phyloP scores from a whole-genome alignment of 2,797 vertebrate genomes.

The Adrianichthys oophorus region DNA sequence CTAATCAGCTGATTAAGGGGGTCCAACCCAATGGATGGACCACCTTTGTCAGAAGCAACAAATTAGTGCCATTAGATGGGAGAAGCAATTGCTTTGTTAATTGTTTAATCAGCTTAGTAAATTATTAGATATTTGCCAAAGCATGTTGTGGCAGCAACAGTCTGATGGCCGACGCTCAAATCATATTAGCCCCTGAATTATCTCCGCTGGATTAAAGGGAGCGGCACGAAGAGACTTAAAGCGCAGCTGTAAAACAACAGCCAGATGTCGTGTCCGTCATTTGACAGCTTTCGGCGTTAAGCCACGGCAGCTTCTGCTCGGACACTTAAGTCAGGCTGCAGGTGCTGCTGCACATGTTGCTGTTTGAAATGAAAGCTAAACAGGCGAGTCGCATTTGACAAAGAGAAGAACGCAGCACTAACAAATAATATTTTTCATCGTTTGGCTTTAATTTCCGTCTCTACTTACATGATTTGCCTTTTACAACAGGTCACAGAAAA shows the following conservation, averaged over 20 bases:
- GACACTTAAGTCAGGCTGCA: slow-evolving; percentile 11
- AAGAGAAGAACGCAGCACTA: not conserved
- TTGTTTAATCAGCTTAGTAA: slow-evolving; percentile 78
- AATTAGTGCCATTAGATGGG: slow-evolving; percentile 76
- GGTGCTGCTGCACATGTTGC: slow-evolving; percentile 4
- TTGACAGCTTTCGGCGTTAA: slow-evolving; percentile 13
- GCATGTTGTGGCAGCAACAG: slow-evolving; percentile 68
- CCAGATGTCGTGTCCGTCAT: slow-evolving; percentile 56
- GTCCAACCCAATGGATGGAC: slow-evolving; percentile 60
- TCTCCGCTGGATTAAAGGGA: slow-evolving; percentile 71
- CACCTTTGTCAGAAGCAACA: slow-evolving; percentile 76
- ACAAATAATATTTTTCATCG: not conserved
- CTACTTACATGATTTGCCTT: not conserved
- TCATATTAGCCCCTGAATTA: slow-evolving; percentile 74
- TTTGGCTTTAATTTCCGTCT: not conserved
- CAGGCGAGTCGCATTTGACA: not conserved
- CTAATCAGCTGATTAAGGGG: slow-evolving; percentile 75
- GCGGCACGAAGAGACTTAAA: slow-evolving; percentile 58
- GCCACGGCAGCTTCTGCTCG: slow-evolving; percentile 21
- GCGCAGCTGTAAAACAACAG: slow-evolving; percentile 61
- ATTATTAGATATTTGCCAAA: slow-evolving; percentile 74
- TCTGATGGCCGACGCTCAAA: slow-evolving; percentile 73
- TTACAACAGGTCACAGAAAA: no score
- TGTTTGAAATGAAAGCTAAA: slow-evolving; percentile 3
- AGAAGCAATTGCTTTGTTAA: slow-evolving; percentile 80